Evolutionary conservation across 2,113 vertebrate genomes (phyloP).

Genomic region (Bubo blakistoni): DNA sequence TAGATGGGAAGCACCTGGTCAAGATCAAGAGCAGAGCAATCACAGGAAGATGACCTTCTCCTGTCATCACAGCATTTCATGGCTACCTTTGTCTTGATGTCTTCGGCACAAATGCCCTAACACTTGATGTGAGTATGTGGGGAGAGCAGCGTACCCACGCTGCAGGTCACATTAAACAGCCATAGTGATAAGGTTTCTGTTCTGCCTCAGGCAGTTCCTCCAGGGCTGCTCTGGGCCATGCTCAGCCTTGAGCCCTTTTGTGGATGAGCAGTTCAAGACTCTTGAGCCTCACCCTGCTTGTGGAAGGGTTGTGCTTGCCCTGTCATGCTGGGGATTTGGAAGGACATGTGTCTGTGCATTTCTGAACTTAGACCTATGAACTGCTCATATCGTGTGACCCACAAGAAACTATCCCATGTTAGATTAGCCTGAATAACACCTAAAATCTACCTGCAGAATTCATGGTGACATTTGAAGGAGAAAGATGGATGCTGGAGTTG

Average conservation of each 20-base stretch:
- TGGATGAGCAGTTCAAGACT: background rate
- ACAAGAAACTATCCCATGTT: background rate
- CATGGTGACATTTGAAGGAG: background rate
- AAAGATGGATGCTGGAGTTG: background rate
- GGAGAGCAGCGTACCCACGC: background rate
- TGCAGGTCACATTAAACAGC: background rate
- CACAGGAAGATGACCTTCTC: background rate
- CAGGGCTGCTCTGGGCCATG: background rate
- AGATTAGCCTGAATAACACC: background rate
- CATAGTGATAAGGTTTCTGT: rapidly evolving
- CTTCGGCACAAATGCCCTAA: background rate
- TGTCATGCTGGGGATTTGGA: background rate
- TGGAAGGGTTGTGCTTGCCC: background rate
- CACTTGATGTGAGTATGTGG: background rate
- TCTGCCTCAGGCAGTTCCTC: background rate
- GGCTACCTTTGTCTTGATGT: background rate
- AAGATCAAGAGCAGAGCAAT: background rate
- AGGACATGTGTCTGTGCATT: background rate
- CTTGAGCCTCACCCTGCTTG: background rate
- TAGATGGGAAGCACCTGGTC: background rate
- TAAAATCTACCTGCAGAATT: background rate
- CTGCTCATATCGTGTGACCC: background rate
- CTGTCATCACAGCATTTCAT: background rate
- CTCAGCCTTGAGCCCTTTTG: background rate
- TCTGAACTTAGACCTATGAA: background rate